phyloP scores from a whole-genome alignment of 30 jellyfish, hydroid and myxozoan genomes.

The Chironex yamaguchii region DNA sequence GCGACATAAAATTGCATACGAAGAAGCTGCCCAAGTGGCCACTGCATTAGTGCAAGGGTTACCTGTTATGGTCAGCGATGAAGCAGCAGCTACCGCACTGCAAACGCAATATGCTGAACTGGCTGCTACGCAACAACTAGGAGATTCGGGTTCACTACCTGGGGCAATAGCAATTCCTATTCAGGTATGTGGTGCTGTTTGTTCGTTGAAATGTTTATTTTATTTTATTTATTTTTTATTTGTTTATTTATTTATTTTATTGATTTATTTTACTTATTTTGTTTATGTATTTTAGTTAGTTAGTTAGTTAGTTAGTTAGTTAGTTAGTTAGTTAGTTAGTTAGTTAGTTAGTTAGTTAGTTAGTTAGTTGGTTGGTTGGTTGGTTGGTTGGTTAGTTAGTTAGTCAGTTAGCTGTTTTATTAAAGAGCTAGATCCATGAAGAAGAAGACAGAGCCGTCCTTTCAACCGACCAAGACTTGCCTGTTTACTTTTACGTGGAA shows the following conservation, averaged over 20 bases:
- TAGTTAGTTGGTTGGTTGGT: no score
- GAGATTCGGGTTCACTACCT: slow-evolving; percentile 81
- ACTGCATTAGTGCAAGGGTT: slow-evolving; percentile 85
- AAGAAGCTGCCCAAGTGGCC: slow-evolving; percentile 46
- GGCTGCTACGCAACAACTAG: slow-evolving; percentile 83
- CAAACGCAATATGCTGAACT: slow-evolving; percentile 74
- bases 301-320: no score
- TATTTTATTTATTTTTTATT: no score
- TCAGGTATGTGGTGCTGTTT: slow-evolving; percentile 65
- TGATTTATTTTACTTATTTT: neutral
- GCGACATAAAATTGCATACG: slow-evolving; percentile 67
- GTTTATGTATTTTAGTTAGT: no score
- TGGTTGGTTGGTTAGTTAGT: no score
- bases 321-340: no score
- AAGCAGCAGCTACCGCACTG: slow-evolving; percentile 67
- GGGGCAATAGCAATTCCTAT: slow-evolving; percentile 98
- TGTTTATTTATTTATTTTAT: neutral
- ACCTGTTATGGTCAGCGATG: slow-evolving; percentile 80
- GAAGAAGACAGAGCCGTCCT: no score
- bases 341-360: no score
- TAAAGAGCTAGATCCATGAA: no score
- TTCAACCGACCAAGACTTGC: no score
- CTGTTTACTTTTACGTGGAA: no score
- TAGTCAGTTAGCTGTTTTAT: no score
- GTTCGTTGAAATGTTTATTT: neutral